phyloP scores from a whole-genome alignment of 2,888 invertebrate genomes.

The Cactoblastis cactorum region DNA sequence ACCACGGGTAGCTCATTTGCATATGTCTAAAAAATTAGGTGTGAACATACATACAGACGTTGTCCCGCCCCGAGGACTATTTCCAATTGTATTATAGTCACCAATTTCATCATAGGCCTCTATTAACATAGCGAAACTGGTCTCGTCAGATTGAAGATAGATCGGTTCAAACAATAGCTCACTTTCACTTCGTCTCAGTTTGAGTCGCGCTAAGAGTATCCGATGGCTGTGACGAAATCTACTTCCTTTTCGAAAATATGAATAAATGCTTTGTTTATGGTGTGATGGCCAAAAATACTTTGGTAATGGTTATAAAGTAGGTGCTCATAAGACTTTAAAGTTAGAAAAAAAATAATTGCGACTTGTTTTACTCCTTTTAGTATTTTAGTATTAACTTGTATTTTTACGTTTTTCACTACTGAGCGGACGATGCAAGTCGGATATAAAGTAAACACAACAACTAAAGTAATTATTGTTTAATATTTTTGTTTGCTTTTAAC shows the following conservation, averaged over 20 bases:
- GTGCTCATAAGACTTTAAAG: too few species aligned
- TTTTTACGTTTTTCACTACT: too few species aligned
- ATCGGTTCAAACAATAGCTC: conserved; percentile 12
- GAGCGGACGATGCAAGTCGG: background rate
- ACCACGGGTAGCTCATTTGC: too few species aligned
- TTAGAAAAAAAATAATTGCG: too few species aligned
- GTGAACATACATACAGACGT: background rate
- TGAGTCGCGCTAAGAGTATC: background rate
- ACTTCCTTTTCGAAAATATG: background rate
- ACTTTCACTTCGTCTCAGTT: conserved; percentile 3
- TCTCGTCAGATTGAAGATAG: conserved; percentile 25
- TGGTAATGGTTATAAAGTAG: too few species aligned
- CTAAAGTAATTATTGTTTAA: background rate
- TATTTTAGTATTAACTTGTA: too few species aligned
- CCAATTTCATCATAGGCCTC: conserved; percentile 26
- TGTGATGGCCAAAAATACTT: too few species aligned
- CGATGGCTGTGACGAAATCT: background rate
- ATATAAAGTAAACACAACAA: background rate
- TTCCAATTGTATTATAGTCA: background rate
- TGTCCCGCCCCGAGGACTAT: background rate
- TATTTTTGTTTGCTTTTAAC: background rate
- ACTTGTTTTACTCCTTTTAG: too few species aligned
- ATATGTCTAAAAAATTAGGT: background rate
- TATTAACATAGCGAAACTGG: conserved; percentile 28
- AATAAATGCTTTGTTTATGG: background rate